Evolutionary conservation across 2,797 vertebrate species (phyloP), one percentile per base, ranked within the genome.

Genomic region (Champsocephalus gunnari): DNA sequence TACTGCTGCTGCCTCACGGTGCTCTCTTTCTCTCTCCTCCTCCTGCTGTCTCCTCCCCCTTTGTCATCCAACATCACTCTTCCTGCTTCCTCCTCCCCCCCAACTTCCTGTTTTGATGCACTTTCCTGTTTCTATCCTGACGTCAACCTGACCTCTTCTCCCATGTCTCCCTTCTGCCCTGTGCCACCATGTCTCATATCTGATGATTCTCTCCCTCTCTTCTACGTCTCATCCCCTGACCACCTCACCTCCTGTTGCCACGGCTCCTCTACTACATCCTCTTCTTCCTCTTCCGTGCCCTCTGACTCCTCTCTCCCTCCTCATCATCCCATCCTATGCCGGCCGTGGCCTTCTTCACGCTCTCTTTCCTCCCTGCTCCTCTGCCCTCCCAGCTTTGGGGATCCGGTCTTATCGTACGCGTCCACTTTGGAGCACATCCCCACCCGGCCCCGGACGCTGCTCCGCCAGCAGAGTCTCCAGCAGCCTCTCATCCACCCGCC

Each of bases 391-490:
- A 94, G 93, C 79, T 97, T 97, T 77, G 92, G 96, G 91, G 97
- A 98, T 93, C 95, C 96, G 77, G 94, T 96, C 83, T 92, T 98
- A 89, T 96, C 96, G 92, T 96, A 96, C 85, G 92, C 96, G 70
- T 97, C 96, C 93, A 96, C 97, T 89, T 93, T 98, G 95, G 98
- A 99, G 87, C 96, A 96, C 94, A 94, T 98, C 88, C 96, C 97
- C 79, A 93, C 96, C 84, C 96, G 98, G 85, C 97, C 97, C 64
- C 95, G 96, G 92, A 99, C 97, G 8, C 95, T 99, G 88, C 90
- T 96, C 76, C 97, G 98, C 91, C 98, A 99, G 91, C 98, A 99
- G 92, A 99, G 97, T 69, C 97, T 98, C 66, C 97, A 99, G 93
- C 97, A 99, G 92, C 97, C 98, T 62, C 96, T 99, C 86, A 96